phyloP scores from a whole-genome alignment of 2,797 vertebrate genomes.

The Champsocephalus gunnari region DNA sequence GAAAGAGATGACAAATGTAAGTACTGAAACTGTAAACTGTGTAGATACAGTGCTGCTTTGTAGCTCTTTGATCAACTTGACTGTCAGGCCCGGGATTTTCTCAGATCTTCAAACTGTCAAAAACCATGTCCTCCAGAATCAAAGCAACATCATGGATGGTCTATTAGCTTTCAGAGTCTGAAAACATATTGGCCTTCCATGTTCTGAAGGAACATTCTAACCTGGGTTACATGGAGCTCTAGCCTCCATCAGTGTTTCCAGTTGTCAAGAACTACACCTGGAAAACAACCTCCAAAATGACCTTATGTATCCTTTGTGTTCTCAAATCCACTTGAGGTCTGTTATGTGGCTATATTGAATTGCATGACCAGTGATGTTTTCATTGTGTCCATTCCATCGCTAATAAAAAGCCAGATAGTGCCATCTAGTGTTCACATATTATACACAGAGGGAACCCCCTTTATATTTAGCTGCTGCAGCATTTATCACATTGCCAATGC shows the following conservation, averaged over 20 bases:
- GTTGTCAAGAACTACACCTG: background rate
- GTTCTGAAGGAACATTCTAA: background rate
- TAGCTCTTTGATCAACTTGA: background rate
- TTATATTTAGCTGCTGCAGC: slow-evolving; percentile 5
- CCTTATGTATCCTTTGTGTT: background rate
- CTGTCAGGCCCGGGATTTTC: background rate
- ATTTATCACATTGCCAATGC: slow-evolving; percentile 10
- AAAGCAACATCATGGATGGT: background rate
- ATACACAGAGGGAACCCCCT: slow-evolving; percentile 46
- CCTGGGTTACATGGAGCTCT: background rate
- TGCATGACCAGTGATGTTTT: background rate
- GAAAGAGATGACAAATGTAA: slow-evolving; percentile 9
- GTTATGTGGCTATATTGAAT: background rate
- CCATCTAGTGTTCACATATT: slow-evolving; percentile 70
- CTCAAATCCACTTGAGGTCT: background rate
- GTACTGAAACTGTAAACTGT: background rate
- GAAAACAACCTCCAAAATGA: background rate
- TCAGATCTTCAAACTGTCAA: background rate
- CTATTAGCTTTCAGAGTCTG: background rate
- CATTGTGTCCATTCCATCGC: background rate
- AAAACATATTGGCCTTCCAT: background rate
- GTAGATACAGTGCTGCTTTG: background rate
- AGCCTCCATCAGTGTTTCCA: background rate
- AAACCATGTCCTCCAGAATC: background rate
- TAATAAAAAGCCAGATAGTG: slow-evolving; percentile 69